Evolutionary conservation across 2,113 vertebrate species (phyloP).

Genomic region (Silurus glanis): DNA sequence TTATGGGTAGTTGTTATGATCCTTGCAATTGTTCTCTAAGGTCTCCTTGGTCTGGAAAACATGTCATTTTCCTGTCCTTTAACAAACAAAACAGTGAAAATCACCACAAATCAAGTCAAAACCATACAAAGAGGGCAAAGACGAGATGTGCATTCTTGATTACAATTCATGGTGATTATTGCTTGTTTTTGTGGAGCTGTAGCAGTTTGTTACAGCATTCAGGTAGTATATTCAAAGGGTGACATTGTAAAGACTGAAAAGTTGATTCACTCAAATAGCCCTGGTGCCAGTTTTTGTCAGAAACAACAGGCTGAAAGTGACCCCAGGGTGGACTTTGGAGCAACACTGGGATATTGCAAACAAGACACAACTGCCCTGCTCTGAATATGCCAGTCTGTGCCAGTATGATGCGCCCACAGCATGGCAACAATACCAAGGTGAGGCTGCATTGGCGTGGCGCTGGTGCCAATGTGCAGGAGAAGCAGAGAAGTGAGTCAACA

Average conservation of each 20-base stretch:
- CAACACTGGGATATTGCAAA: slow-evolving; percentile 9
- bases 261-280: background rate
- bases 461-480: slow-evolving; percentile 46
- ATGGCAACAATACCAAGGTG: slow-evolving; percentile 42
- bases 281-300: slow-evolving; percentile 2
- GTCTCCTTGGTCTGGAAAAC: slow-evolving; percentile 35
- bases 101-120: slow-evolving; percentile 33
- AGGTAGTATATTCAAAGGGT: background rate
- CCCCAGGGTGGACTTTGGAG: slow-evolving; percentile 27
- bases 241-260: slow-evolving; percentile 16
- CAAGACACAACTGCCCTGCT: slow-evolving; percentile 33
- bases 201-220: background rate
- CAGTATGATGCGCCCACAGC: slow-evolving; percentile 35
- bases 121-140: background rate
- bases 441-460: slow-evolving; percentile 19
- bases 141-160: slow-evolving; percentile 25
- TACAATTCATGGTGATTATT: slow-evolving; percentile 21
- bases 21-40: slow-evolving; percentile 46
- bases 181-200: background rate
- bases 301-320: slow-evolving; percentile 39
- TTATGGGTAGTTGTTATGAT: slow-evolving; percentile 45
- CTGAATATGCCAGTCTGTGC: slow-evolving; percentile 27
- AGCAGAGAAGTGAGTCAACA: slow-evolving; percentile 54
- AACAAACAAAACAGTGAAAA: slow-evolving; percentile 31
- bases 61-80: slow-evolving; percentile 47